A percentile compares a stretch with the other conserved stretches of the same genome.
Conservation (phyloP, 2,113 vertebrate species). For the Craseonycteris thonglongyai region DNA sequence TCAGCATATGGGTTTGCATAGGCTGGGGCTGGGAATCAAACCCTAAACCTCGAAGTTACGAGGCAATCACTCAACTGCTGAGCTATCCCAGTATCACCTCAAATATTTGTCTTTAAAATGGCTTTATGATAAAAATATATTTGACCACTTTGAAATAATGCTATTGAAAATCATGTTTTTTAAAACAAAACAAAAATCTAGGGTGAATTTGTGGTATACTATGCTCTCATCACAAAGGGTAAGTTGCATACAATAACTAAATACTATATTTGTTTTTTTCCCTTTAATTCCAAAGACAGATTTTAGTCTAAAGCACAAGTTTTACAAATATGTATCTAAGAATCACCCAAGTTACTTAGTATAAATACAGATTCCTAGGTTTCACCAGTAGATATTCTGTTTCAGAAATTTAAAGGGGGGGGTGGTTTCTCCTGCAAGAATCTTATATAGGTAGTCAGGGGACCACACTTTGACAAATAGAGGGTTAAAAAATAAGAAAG, state of each 20-base stretch:
- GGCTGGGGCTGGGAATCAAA: too few relatives aligned
- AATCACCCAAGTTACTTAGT: background rate
- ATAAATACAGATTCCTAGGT: background rate
- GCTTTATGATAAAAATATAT: background rate
- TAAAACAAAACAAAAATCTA: background rate
- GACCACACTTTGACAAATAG: background rate
- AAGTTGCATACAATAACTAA: background rate
- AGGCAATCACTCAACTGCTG: too few relatives aligned
- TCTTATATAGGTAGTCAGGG: background rate
- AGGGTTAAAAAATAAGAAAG: background rate
- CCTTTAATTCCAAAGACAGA: background rate
- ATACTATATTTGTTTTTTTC: conserved; percentile 27
- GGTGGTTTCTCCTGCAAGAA: background rate
- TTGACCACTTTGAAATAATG: background rate
- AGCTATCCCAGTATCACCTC: too few relatives aligned
- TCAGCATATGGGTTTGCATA: too few relatives aligned
- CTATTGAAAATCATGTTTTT: conserved; percentile 11
- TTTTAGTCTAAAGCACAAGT: background rate
- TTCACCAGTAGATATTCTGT: background rate
- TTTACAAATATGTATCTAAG: background rate
- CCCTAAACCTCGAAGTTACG: too few relatives aligned
- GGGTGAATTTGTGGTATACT: background rate
- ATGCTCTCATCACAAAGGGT: background rate
- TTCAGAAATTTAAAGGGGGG: background rate
- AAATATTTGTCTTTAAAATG: background rate